Conservation (phyloP, 2,797 vertebrate species). For the Poecilia picta region DNA sequence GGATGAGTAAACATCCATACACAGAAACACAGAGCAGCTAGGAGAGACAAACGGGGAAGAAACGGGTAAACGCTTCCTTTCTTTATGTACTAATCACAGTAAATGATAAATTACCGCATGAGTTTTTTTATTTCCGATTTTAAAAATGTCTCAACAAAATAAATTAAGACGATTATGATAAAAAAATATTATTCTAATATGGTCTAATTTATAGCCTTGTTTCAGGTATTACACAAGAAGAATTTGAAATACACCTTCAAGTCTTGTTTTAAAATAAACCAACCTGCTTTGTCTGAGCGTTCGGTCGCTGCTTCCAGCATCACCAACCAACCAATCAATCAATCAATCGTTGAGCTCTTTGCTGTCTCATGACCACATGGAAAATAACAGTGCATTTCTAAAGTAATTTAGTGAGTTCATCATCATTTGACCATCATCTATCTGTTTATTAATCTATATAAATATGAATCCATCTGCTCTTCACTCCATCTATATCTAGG, state of each 20-base stretch:
- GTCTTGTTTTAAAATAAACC: neutral
- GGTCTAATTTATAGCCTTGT: neutral
- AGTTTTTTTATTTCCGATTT: neutral
- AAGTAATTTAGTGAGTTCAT: neutral
- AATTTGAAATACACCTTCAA: neutral
- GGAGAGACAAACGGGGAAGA: neutral
- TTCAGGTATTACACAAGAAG: neutral
- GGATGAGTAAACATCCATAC: slow-evolving; percentile 2
- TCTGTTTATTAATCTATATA: neutral
- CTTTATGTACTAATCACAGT: neutral
- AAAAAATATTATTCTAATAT: neutral
- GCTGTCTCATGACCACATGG: neutral
- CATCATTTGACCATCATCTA: neutral
- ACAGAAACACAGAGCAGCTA: slow-evolving; percentile 1
- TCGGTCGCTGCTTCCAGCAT: neutral
- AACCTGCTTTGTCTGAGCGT: neutral
- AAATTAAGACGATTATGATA: neutral
- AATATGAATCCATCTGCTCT: neutral
- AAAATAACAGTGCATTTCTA: neutral
- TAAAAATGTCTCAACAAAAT: neutral
- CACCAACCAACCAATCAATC: neutral
- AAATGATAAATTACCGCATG: neutral
- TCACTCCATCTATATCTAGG: neutral
- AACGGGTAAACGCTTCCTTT: neutral
- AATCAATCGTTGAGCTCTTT: neutral